A percentile compares a stretch with the other conserved stretches of the same genome.
These are phyloP conservation scores for Andrena marginata DNA, from an alignment of 2,888 invertebrate species.

Conservation along the genomic window DNA sequence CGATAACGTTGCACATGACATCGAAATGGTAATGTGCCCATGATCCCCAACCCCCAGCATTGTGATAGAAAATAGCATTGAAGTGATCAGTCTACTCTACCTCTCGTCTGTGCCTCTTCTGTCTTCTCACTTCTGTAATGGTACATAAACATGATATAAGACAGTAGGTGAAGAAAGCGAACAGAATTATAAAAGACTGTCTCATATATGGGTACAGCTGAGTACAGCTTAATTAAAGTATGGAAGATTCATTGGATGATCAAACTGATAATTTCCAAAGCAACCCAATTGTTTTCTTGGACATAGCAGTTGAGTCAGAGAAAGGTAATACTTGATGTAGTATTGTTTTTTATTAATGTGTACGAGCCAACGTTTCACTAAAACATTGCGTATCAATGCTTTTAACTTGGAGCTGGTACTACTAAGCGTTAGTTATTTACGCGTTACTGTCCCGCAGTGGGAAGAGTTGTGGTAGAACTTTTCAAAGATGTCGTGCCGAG, in stretches of 20 bases:
- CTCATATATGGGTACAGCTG: conserved; percentile 16
- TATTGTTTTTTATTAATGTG: conserved; percentile 8
- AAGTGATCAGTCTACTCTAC: not conserved
- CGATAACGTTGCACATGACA: too few relatives aligned
- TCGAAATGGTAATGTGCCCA: too few relatives aligned
- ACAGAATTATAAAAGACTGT: conserved; percentile 12
- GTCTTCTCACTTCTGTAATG: not conserved
- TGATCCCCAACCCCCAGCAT: too few relatives aligned
- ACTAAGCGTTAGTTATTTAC: conserved; percentile 39
- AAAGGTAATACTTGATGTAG: conserved; percentile 86
- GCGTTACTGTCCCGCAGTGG: conserved; percentile 86
- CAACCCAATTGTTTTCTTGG: conserved; percentile 90
- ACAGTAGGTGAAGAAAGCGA: not conserved
- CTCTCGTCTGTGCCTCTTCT: not conserved
- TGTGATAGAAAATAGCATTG: not conserved
- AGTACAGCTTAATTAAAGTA: conserved; percentile 49
- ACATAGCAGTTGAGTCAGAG: conserved; percentile 89
- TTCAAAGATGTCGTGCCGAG: conserved; percentile 93
- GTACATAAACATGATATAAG: not conserved
- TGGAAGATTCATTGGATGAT: conserved; percentile 71
- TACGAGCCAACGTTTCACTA: not conserved
- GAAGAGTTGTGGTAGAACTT: conserved; percentile 94
- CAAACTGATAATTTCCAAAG: conserved; percentile 53
- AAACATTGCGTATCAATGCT: not conserved
- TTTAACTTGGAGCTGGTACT: conserved; percentile 13